Base-by-base conservation (phyloP, 2,888 invertebrate species). In the Parelbella ahira region DNA sequence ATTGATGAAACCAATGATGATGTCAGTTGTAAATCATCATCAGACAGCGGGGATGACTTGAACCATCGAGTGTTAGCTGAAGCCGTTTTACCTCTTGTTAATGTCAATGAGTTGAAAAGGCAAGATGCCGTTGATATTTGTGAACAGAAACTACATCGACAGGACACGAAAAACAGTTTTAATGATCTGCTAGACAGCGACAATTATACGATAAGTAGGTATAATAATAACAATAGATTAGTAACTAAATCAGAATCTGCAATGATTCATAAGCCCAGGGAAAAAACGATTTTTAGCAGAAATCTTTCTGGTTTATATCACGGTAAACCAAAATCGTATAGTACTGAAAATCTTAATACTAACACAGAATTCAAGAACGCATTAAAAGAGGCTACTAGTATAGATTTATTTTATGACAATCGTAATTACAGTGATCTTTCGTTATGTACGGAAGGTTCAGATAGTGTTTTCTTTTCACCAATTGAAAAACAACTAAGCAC, bases 291-390 rank as follows among this genome's bases (percentile, higher is more conserved):
- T 42, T 78, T 76, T 37, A 68, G 63, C 36, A 69, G 60, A 58
- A 73, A 65, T 53, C 55, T 72, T 8, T 71, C 70, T 29, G 71
- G 68, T 12, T 60, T 75, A 34, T 82, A 66, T 44, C 78, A 82
- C 29, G 83, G 84, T n/a, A 87, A 79, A 68, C 75, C 75, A 15
- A 88, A 88, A 50, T 69, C 84, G 3, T 78, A 68, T 29, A 88
- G 88, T 58, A 60, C 72, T 61, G 88, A 88, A 45, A 76, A 83
- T 58, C 54, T 88, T 4, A 68, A 69, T 50, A 54, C 48, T 20
- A 63, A 63, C 18, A 56, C 58, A 4, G 67, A 68, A 48, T 82
- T 71, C 43, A 63, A 69, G 58, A 66, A 79, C 33, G 67, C 60
- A 27, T 53, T 87, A 24, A 72, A 71, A 51, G 86, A 87, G 54